Evolutionary conservation across 2,888 invertebrate species (phyloP), one percentile per base, ranked within the genome.

Genomic region (Nymphalis urticae): DNA sequence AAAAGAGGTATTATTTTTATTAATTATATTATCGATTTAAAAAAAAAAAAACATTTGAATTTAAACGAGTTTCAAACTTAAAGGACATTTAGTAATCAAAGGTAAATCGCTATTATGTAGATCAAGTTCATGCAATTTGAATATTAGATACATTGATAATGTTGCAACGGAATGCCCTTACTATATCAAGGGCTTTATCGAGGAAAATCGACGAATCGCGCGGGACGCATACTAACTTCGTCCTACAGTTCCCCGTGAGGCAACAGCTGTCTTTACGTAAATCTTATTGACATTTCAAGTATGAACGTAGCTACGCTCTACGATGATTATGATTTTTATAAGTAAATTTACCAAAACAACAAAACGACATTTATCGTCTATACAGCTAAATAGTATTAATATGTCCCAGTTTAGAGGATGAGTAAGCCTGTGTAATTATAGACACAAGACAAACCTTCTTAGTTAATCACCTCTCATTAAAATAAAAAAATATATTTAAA

Each of bases 141-240:
- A 62, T 62, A 67, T 64, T 36, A 48, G 50, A 50, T 56, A 62
- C 19, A 42, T 47, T 47, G 64, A 62, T 62, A 64, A 65, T 72
- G 72, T 71, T 69, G 75, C 68, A 75, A 76, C 68, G 62, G 66
- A 75, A 73, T 73, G 70, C 70, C 75, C 73, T 73, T 71, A 75
- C 66, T 66, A 8, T 56, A 70, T 67, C 73, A 73, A 74, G 75
- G 75, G 73, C 70, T 66, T 54, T 48, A 24, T 63, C 8, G 74
- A 76, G 76, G 76, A 74, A 76, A 76, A 75, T 69, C 68, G 60
- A 27, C 24, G 48, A 24, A 16, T 56, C n/a, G 50, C 66, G 50
- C 62, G 24, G 24, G 24, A n/a, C n/a, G 87, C 85, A 87, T 88
- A 87, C 85, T 79, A 88, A 88, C 69, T 47, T 65, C 82, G 86